Base-by-base conservation (phyloP, 1,140 invertebrate species). In the Melanaphis sacchari region DNA sequence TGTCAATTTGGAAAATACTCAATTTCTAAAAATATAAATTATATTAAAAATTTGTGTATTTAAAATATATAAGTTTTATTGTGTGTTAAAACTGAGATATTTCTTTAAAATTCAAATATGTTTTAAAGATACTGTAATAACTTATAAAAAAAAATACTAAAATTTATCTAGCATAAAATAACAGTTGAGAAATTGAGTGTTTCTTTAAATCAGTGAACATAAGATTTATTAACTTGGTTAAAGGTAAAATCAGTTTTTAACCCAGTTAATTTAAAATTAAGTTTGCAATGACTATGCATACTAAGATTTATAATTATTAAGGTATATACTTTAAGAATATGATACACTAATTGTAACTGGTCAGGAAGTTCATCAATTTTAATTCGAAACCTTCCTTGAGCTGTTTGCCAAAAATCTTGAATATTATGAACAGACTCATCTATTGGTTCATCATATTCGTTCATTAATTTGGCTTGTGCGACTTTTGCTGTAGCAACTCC, bases 321-420 rank as follows among this genome's bases (percentile, higher is more conserved):
- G 95, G n/a, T 54, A 93, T 94, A 94, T 95, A 98, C 98, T 96
- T 98, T 97, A 22, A 99, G 95, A 9, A 99, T 95, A 95, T 98
- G 97, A 95, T 99, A 97, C 94, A 99, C 98, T 88, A 99, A 98
- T 95, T 99, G 98, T 87, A 99, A 95, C 93, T 99, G 97, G 94
- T 98, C 97, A 0, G 99, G 99, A 94, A 99, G 96, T 94, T 98
- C 97, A n/a, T 98, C 97, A 31, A 99, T 97, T 87, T 96, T 96
- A 95, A 99, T 99, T 94, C 97, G 97, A 95, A 99, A 99, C 95
- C 98, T 98, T 49, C 98, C 98, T 84, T 98, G 96, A 15, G 97
- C 98, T 0, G 98, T 99, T 93, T 98, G 97, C 98, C 98, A 99
- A 95, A 98, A 98, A 94, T 98, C 96, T 66, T 97, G 96, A 94